phyloP scores from a whole-genome alignment of 2,797 vertebrate species.

The Nothura maculosa region DNA sequence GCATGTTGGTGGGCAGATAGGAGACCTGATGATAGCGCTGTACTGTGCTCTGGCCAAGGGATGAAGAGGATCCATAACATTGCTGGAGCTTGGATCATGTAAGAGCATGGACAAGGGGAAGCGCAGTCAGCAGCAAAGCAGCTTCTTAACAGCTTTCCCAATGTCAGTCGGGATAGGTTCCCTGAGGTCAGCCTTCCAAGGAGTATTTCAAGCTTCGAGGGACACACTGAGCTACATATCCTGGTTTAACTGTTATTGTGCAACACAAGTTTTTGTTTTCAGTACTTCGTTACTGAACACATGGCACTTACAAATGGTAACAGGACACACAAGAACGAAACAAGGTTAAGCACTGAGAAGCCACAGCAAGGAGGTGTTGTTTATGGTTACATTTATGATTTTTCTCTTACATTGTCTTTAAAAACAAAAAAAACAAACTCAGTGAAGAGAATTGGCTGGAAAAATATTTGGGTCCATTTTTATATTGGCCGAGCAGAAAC shows the following conservation, averaged over 20 bases:
- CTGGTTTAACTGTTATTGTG: background rate
- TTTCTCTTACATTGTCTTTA: background rate
- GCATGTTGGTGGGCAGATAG: slow-evolving; percentile 13
- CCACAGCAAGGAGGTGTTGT: background rate
- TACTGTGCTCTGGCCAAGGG: slow-evolving; percentile 24
- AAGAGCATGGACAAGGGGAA: background rate
- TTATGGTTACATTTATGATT: background rate
- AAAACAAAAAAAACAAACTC: background rate
- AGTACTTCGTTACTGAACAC: background rate
- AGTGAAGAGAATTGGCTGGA: background rate
- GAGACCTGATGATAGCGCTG: slow-evolving; percentile 27
- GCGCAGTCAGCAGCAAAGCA: background rate
- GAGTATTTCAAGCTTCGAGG: background rate
- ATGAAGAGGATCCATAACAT: slow-evolving; percentile 18
- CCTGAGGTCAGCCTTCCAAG: background rate
- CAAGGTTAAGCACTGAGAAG: background rate
- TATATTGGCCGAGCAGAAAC: background rate
- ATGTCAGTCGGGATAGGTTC: background rate
- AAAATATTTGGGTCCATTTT: background rate
- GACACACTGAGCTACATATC: background rate
- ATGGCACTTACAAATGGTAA: background rate
- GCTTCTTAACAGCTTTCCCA: background rate
- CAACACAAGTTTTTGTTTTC: background rate
- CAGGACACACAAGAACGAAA: slow-evolving; percentile 15
- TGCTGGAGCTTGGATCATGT: background rate